Percentiles rank a stretch among this genome's conserved stretches.
phyloP scores from a whole-genome alignment of 2,888 invertebrate species.

The Drosophila colorata region DNA sequence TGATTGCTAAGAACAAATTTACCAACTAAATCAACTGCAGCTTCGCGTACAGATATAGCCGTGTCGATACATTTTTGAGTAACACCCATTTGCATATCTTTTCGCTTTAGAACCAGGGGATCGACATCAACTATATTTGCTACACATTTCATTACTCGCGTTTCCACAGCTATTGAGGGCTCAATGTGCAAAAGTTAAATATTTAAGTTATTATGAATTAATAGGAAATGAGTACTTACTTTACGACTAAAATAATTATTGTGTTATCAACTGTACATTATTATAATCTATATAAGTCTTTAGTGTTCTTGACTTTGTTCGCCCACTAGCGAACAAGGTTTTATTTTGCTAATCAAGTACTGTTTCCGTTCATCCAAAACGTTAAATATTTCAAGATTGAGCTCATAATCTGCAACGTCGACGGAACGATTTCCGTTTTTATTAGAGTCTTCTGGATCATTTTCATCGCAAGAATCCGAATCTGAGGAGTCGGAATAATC shows the following conservation, averaged over 20 bases:
- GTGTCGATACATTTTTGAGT: slow-evolving; percentile 98
- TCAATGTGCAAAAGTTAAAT: slow-evolving; percentile 87
- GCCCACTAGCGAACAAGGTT: slow-evolving; percentile 88
- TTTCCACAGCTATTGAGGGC: slow-evolving; percentile 97
- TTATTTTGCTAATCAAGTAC: slow-evolving; percentile 93
- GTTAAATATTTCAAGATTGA: slow-evolving; percentile 90
- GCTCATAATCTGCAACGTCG: slow-evolving; percentile 86
- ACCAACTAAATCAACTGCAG: slow-evolving; percentile 99
- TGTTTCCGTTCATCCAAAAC: slow-evolving; percentile 93
- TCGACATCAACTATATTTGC: slow-evolving; percentile 99
- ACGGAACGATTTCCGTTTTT: slow-evolving; percentile 84
- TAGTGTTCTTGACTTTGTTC: slow-evolving; percentile 91
- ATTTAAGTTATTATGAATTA: not conserved
- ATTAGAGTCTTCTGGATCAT: slow-evolving; percentile 82
- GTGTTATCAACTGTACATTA: slow-evolving; percentile 95
- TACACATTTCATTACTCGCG: slow-evolving; percentile 99
- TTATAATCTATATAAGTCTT: slow-evolving; percentile 96
- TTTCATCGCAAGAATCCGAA: slow-evolving; percentile 77
- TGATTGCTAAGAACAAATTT: slow-evolving; percentile 98
- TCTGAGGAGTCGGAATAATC: slow-evolving; percentile 81
- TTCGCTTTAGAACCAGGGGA: slow-evolving; percentile 94
- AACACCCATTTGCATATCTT: slow-evolving; percentile 98
- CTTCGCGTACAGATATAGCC: slow-evolving; percentile 99
- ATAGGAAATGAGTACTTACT: slow-evolving; percentile 72
- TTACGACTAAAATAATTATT: slow-evolving; percentile 88